Conservation (phyloP, 2,113 vertebrate genomes). For the Furnarius figulus region DNA sequence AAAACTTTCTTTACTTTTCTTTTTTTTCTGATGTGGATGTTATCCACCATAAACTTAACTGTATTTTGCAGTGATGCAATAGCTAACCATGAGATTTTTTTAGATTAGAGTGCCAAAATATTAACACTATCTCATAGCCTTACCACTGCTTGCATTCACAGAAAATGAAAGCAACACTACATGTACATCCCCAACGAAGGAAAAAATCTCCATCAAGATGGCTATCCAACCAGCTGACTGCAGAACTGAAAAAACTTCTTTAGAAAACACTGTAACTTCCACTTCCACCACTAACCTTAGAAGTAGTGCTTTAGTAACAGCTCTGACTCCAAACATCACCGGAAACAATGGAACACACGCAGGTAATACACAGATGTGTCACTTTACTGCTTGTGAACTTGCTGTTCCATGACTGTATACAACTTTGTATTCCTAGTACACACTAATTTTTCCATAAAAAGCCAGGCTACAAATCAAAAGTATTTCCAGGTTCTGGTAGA, state of each 20-base stretch:
- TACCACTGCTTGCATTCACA: slow-evolving; percentile 45
- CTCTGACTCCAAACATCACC: background rate
- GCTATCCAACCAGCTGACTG: slow-evolving; percentile 42
- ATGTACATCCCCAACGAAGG: slow-evolving; percentile 40
- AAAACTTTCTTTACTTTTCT: background rate
- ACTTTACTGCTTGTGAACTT: background rate
- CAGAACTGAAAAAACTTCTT: background rate
- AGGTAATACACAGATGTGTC: slow-evolving; percentile 55
- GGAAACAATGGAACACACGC: slow-evolving; percentile 13
- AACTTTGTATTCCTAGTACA: background rate
- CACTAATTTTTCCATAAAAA: background rate
- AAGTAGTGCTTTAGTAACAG: slow-evolving; percentile 18
- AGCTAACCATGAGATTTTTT: background rate
- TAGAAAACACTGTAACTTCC: background rate
- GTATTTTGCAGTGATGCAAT: background rate
- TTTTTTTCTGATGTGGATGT: background rate
- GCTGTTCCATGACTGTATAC: background rate
- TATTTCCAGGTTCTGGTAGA: background rate
- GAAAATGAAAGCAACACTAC: slow-evolving; percentile 68
- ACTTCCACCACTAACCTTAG: background rate
- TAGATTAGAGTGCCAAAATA: background rate
- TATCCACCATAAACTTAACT: background rate
- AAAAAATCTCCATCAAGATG: slow-evolving; percentile 52
- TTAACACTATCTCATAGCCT: background rate
- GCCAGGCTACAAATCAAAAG: rapidly evolving